These are phyloP conservation scores for Poeciliopsis occidentalis DNA, from an alignment of 2,113 vertebrate species.

Conservation along the genomic window DNA sequence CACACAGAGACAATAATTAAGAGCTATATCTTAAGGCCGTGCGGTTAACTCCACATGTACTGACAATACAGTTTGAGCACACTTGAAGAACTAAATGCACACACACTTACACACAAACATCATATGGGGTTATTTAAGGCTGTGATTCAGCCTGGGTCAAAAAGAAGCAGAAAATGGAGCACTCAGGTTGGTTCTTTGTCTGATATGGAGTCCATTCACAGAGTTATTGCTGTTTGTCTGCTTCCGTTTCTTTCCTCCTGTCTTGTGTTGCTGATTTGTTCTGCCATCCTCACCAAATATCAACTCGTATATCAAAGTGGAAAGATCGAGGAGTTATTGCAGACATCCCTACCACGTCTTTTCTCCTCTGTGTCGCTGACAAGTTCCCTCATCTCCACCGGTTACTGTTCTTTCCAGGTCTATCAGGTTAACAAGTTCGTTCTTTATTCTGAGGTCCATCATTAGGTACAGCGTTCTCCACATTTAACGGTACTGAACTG, in stretches of 20 bases:
- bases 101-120: neutral
- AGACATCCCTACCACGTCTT: conserved; percentile 1
- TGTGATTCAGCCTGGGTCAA: conserved; percentile 14
- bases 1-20: conserved; percentile 16
- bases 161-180: conserved; percentile 12
- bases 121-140: conserved; percentile 1
- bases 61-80: conserved; percentile 21
- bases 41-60: conserved; percentile 38
- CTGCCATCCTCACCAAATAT: conserved; percentile 7
- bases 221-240: neutral
- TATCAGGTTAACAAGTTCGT: neutral
- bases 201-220: conserved; percentile 1
- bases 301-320: conserved; percentile 7
- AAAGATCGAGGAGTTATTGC: conserved; percentile 8
- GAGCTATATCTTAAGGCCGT: conserved; percentile 31
- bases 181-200: conserved; percentile 10
- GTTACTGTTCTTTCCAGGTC: neutral
- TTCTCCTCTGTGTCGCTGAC: neutral
- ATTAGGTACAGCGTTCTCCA: too few relatives aligned
- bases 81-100: conserved; percentile 19
- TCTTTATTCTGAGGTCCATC: too few relatives aligned
- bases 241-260: conserved; percentile 7
- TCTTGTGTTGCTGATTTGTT: conserved; percentile 27
- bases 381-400: neutral
- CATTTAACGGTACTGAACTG: too few relatives aligned